Percentiles rank a stretch among this genome's conserved stretches.
Conservation (phyloP, 2,113 vertebrate genomes). For the Neofelis nebulosa region DNA sequence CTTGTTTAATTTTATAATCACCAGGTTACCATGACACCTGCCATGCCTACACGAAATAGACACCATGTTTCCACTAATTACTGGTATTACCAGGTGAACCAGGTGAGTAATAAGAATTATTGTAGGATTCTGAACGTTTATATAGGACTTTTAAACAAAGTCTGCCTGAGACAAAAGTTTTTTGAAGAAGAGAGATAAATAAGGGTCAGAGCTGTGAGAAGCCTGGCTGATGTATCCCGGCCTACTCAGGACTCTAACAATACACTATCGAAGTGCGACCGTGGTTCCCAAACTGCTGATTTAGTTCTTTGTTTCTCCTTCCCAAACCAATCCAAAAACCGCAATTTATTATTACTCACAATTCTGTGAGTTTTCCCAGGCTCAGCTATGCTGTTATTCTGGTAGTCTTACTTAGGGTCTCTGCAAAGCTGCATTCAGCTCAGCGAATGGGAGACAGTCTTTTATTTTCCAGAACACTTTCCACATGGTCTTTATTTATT, state of each 20-base stretch:
- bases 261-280: neutral
- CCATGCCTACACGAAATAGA: neutral
- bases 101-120: neutral
- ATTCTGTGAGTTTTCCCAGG: neutral
- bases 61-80: neutral
- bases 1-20: neutral
- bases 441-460: neutral
- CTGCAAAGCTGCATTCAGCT: neutral
- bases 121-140: neutral
- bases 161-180: neutral
- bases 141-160: neutral
- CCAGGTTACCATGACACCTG: neutral
- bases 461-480: neutral
- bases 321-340: neutral
- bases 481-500: neutral
- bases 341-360: neutral
- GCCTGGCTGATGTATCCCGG: too few relatives aligned
- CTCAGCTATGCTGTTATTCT: neutral
- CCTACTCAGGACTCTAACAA: neutral
- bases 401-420: neutral
- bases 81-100: neutral
- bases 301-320: neutral
- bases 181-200: neutral
- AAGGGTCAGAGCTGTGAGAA: neutral
- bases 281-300: neutral